Percentiles rank a stretch among this genome's conserved stretches.
Conservation (phyloP, 2,797 vertebrate species). For the Columba guinea region DNA sequence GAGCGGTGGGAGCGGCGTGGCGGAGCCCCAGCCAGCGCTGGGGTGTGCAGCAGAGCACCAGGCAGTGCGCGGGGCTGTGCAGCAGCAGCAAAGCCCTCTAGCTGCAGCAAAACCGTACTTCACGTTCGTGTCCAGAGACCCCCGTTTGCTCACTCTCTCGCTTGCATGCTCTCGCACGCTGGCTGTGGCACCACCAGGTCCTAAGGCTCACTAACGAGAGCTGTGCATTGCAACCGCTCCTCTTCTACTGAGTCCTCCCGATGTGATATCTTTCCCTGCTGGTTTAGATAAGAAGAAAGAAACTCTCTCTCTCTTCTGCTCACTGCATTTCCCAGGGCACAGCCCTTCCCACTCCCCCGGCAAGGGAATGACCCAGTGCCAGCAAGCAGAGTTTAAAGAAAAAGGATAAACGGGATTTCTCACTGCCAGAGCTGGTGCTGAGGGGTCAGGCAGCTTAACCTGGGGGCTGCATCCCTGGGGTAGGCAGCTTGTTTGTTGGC, state of each 20-base stretch:
- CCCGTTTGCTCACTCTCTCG: background rate
- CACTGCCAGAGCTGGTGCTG: background rate
- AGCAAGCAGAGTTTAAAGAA: background rate
- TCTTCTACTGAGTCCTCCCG: background rate
- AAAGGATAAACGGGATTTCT: background rate
- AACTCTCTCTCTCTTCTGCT: background rate
- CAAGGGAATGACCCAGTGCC: background rate
- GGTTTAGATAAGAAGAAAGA: background rate
- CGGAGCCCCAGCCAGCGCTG: background rate
- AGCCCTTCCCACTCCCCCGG: background rate
- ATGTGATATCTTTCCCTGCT: background rate
- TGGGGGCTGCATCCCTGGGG: background rate
- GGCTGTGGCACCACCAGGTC: background rate
- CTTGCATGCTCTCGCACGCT: background rate
- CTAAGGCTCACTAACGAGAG: background rate
- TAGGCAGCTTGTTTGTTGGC: background rate
- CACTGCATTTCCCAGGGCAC: background rate
- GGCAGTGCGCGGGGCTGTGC: background rate
- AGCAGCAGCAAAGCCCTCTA: slow-evolving; percentile 24
- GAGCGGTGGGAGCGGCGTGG: slow-evolving; percentile 11
- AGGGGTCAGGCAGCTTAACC: background rate
- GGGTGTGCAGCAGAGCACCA: background rate
- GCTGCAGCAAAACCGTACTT: background rate
- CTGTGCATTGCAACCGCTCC: background rate
- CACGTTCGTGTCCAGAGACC: background rate